These are phyloP conservation scores for Odocoileus virginianus DNA, from an alignment of 2,113 vertebrate genomes.

Conservation along the genomic window DNA sequence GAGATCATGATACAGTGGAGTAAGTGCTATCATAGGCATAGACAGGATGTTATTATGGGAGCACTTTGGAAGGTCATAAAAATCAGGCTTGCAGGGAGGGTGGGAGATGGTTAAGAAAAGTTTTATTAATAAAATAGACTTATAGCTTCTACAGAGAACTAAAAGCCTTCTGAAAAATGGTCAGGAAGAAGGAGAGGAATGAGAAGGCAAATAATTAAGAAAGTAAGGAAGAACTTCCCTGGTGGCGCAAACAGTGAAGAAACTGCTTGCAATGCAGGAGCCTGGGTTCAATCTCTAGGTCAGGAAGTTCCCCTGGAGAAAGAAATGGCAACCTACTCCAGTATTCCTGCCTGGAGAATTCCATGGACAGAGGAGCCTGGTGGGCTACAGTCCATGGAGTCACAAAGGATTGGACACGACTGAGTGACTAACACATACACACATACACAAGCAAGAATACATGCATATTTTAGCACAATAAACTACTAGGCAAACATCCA, in stretches of 20 bases:
- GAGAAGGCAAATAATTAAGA: neutral
- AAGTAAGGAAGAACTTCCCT: neutral
- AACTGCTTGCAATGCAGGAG: neutral
- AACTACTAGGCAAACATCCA: neutral
- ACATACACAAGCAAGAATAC: neutral
- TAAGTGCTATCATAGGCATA: neutral
- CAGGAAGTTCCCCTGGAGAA: neutral
- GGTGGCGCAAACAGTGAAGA: neutral
- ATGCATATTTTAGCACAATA: neutral
- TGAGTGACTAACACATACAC: neutral
- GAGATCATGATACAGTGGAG: neutral
- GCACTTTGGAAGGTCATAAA: neutral
- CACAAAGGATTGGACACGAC: accelerated
- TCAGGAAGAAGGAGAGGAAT: neutral
- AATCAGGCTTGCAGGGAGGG: neutral
- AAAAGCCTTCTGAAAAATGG: neutral
- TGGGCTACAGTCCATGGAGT: neutral
- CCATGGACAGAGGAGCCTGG: neutral
- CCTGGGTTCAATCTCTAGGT: neutral
- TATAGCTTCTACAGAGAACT: neutral
- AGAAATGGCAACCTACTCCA: neutral
- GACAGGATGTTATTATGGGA: neutral
- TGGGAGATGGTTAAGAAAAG: neutral
- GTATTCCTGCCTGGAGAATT: neutral
- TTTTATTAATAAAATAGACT: neutral